A percentile compares a stretch with the other conserved stretches of the same genome.
Evolutionary conservation across 2,113 vertebrate genomes (phyloP).

Genomic region (Tiliqua scincoides): DNA sequence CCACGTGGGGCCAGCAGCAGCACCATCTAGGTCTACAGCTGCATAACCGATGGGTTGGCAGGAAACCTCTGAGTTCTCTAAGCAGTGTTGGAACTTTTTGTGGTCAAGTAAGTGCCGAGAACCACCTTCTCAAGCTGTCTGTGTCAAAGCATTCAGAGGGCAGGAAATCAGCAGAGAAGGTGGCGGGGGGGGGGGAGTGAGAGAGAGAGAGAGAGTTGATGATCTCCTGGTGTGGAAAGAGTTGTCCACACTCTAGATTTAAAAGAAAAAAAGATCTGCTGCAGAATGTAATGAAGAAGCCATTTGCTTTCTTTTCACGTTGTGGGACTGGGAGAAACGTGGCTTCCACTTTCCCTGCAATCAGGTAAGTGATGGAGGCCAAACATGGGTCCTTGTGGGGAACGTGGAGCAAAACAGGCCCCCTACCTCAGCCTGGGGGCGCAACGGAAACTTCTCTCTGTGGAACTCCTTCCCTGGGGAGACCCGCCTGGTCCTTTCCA

Average conservation of each 20-base stretch:
- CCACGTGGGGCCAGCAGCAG: neutral
- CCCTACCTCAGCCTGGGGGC: neutral
- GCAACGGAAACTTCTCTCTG: fast-evolving
- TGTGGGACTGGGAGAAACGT: conserved; percentile 28
- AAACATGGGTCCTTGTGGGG: fast-evolving
- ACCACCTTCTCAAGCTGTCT: conserved; percentile 44
- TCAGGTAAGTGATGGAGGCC: conserved; percentile 7
- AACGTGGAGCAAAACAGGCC: fast-evolving
- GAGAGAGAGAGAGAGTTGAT: neutral
- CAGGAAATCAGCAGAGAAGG: conserved; percentile 62
- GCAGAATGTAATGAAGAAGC: neutral
- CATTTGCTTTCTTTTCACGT: neutral
- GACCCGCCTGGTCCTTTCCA: neutral
- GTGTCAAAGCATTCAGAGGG: conserved; percentile 16
- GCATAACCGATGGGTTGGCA: conserved; percentile 32
- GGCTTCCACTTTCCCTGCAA: fast-evolving
- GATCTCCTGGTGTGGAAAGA: neutral
- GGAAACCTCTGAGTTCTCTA: conserved; percentile 59
- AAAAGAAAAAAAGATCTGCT: neutral
- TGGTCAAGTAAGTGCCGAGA: conserved; percentile 45
- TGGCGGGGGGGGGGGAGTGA: neutral
- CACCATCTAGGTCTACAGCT: neutral
- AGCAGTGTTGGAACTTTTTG: conserved; percentile 42
- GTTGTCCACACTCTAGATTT: fast-evolving
- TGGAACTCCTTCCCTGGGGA: neutral